Evolutionary conservation across 2,888 invertebrate species (phyloP), one percentile per base, ranked within the genome.

Genomic region (Papilio gigon): DNA sequence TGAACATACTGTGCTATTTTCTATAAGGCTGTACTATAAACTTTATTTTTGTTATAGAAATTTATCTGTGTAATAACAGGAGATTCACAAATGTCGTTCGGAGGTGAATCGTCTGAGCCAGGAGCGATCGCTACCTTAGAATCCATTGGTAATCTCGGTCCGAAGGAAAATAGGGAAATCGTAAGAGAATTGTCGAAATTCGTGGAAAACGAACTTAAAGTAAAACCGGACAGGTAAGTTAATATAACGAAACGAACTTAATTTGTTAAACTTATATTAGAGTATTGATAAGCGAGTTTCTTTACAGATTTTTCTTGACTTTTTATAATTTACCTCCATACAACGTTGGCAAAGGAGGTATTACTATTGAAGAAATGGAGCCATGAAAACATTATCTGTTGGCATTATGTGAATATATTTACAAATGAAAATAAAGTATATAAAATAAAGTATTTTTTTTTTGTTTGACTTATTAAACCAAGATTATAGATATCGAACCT

Each of bases 291-390:
- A 30, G 4, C n/a, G 50, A 71, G 9, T 42, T 47, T 4, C 12
- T 20, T 87, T 85, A 40, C 84, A 89, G 89, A 66, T 84, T 88
- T 60, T 83, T 88, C 77, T 69, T 89, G 1, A 80, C 84, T 0
- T 85, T 86, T 73, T 86, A 88, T 74, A 88, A 89, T 70, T 27
- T 87, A 0, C 22, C 73, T 33, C 74, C 75, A 2, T 70, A 77
- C 59, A 80, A 87, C 66, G 77, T 88, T 3, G 77, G 71, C 3
- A 77, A 75, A 65, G 71, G 72, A 8, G 84, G 83, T 0, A 65
- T 75, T 2, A 83, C 81, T 20, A 60, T 75, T 20, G 65, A 69
- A 65, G 58, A 63, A 42, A 53, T 53, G 22, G 35, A 60, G 12
- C 1, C 20, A 44, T 56, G 44, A 20, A 9, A 65, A 58, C 5